These are phyloP conservation scores for Lepisosteus oculatus DNA, from an alignment of 2,113 vertebrate genomes.

Conservation along the genomic window DNA sequence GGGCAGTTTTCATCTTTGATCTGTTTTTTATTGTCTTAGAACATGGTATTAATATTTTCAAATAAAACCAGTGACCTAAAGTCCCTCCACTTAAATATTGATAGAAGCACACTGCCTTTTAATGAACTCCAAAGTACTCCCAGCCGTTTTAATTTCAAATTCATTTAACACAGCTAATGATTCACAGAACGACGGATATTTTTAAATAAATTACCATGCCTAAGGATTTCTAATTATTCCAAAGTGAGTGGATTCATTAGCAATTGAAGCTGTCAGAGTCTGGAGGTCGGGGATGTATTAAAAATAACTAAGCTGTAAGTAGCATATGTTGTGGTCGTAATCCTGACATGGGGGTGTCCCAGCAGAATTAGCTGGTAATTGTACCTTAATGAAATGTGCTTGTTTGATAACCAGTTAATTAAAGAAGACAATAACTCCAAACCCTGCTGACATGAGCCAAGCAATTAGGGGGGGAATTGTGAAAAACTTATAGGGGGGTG, in stretches of 20 bases:
- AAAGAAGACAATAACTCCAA: slow-evolving; percentile 79
- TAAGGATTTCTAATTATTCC: slow-evolving; percentile 83
- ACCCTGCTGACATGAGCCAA: slow-evolving; percentile 67
- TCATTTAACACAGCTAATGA: slow-evolving; percentile 84
- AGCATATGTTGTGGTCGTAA: slow-evolving; percentile 75
- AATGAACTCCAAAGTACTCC: slow-evolving; percentile 75
- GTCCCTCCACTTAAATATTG: slow-evolving; percentile 65
- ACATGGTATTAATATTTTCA: slow-evolving; percentile 13
- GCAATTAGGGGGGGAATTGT: slow-evolving; percentile 44
- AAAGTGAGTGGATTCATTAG: slow-evolving; percentile 82
- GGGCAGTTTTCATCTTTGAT: background rate
- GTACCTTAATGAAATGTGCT: slow-evolving; percentile 86
- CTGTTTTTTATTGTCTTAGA: background rate
- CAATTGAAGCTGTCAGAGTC: slow-evolving; percentile 72
- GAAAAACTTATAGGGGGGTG: slow-evolving; percentile 6
- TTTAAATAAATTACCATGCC: slow-evolving; percentile 81
- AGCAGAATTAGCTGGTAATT: slow-evolving; percentile 82
- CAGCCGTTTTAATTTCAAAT: slow-evolving; percentile 80
- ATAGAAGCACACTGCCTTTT: slow-evolving; percentile 60
- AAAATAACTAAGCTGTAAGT: slow-evolving; percentile 67
- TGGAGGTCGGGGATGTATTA: slow-evolving; percentile 66
- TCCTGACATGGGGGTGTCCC: slow-evolving; percentile 76
- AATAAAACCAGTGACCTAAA: slow-evolving; percentile 44
- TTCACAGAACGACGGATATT: slow-evolving; percentile 72
- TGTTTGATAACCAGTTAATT: slow-evolving; percentile 94